Base-by-base conservation (phyloP, 2,113 vertebrate species). In the Oceanodroma tethys region DNA sequence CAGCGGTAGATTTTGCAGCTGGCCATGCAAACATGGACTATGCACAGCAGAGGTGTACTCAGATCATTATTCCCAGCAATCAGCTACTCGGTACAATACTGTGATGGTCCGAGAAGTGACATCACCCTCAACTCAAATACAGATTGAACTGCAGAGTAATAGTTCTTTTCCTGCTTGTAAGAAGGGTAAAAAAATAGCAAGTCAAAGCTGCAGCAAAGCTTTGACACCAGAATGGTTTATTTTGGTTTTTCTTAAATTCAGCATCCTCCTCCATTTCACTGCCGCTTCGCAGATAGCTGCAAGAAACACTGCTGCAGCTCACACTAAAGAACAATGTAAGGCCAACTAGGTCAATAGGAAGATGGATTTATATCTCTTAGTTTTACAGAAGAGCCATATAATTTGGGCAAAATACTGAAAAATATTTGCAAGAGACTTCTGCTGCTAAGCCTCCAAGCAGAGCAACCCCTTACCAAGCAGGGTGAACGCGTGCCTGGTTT, bases 401-500 rank as follows among this genome's bases (percentile, higher is more conserved):
- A 55, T 40, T 75, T 52, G 42, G 65, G n/a, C 10, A 86, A 82
- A 66, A 74, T 8, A 45, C 71, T 14, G 26, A 65, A 52, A 48
- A 84, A 40, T 21, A 29, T 47, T 16, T 72, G 29, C 48, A 34
- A 26, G 29, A 80, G 32, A 16, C 13, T 65, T 65, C 63, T 75
- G 40, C 55, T 42, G 43, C 72, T 75, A 93, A 93, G 43, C 16
- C 22, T 63, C 32, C 25, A 56, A 40, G 23, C 59, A 91, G 45
- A 60, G 43, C 71, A 83, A 10, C 7, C 43, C 59, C 98, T 98
- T 98, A 99, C 99, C 99, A 7, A 99, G 98, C 48, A 99, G 95
- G 0, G 96, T 96, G 92, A 99, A 99, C 66, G 99, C 99, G 6
- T 98, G 98, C 29, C 98, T 98, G 4, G 99, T 99, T 97, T 98